Percentiles rank a stretch among this genome's conserved stretches.
phyloP scores from a whole-genome alignment of 2,888 invertebrate genomes.

The Andrena camellia region DNA sequence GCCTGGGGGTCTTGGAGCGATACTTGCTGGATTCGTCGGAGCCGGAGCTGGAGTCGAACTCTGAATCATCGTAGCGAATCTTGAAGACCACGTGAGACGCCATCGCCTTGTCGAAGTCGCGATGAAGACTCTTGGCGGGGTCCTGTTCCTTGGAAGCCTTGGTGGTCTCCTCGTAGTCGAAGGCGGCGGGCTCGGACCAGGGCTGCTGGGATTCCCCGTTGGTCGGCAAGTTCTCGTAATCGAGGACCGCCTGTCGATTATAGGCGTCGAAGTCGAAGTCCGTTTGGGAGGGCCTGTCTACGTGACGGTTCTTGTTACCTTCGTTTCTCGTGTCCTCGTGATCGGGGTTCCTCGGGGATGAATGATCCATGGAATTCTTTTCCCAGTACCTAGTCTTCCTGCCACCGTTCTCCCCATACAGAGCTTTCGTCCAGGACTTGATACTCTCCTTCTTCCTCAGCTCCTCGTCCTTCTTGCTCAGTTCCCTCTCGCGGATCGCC shows the following conservation, averaged over 20 bases:
- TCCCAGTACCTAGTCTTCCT: conserved; percentile 48
- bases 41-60: conserved; percentile 78
- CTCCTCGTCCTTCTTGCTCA: conserved; percentile 72
- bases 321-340: conserved; percentile 29
- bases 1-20: conserved; percentile 35
- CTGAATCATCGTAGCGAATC: conserved; percentile 81
- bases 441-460: conserved; percentile 41
- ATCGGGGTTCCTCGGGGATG: conserved; percentile 36
- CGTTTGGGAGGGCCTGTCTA: conserved; percentile 42
- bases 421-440: conserved; percentile 45
- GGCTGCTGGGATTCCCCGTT: conserved; percentile 67
- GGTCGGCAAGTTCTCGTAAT: conserved; percentile 80
- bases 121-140: conserved; percentile 54
- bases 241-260: conserved; percentile 80
- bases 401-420: conserved; percentile 43
- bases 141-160: conserved; percentile 50
- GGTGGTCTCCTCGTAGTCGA: conserved; percentile 59
- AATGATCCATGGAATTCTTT: conserved; percentile 48
- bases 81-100: conserved; percentile 82
- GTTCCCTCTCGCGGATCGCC: conserved; percentile 79
- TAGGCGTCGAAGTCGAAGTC: conserved; percentile 77
- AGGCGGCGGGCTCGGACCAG: conserved; percentile 47
- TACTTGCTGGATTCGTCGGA: conserved; percentile 71
- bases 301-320: conserved; percentile 38
- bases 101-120: conserved; percentile 76